phyloP scores from a whole-genome alignment of 2,797 vertebrate species.

The Parauchenoglanis ngamensis region DNA sequence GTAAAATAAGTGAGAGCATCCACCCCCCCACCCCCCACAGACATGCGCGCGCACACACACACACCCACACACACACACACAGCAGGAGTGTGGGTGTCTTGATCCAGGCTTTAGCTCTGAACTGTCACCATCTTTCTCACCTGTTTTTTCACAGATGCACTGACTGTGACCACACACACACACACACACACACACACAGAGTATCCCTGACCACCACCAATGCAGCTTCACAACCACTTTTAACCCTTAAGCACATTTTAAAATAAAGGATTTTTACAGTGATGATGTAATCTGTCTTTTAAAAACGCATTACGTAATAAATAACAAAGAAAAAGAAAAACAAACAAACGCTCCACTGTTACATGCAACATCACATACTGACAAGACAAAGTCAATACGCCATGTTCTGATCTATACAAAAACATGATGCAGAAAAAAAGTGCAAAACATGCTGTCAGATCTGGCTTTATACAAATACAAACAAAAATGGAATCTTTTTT shows the following conservation, averaged over 20 bases:
- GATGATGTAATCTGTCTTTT: background rate
- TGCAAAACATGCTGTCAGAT: background rate
- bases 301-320: background rate
- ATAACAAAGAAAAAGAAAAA: background rate
- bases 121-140: conserved; percentile 40
- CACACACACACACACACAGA: background rate
- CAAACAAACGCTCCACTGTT: background rate
- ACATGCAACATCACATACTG: background rate
- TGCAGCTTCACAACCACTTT: background rate
- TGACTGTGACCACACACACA: conserved; percentile 1
- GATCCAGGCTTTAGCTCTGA: conserved; percentile 39
- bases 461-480: background rate
- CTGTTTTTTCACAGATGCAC: conserved; percentile 42
- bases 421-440: background rate
- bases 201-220: background rate
- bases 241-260: background rate
- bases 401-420: background rate
- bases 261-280: background rate
- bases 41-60: background rate
- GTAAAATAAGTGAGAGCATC: conserved; percentile 7
- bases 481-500: background rate
- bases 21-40: background rate
- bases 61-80: conserved; percentile 22
- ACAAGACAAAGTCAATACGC: background rate
- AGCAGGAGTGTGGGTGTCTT: conserved; percentile 16